These are phyloP conservation scores for Muricea muricata DNA, from an alignment of 92 coral and sea anemone species.

Conservation along the genomic window DNA sequence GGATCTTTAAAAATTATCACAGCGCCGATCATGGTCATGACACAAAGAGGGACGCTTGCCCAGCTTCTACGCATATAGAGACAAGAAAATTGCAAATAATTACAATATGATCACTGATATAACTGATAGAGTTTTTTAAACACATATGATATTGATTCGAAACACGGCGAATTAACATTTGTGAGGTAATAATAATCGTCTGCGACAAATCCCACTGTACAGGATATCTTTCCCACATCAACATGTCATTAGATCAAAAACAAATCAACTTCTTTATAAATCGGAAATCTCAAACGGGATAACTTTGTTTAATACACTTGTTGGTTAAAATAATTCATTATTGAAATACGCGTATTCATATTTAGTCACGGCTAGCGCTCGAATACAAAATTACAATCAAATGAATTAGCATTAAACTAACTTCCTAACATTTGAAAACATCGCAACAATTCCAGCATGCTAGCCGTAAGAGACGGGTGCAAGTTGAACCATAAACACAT, in stretches of 20 bases:
- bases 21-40: slow-evolving; percentile 88
- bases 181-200: background rate
- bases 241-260: background rate
- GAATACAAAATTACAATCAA: slow-evolving; percentile 12
- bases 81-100: slow-evolving; percentile 34
- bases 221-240: background rate
- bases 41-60: slow-evolving; percentile 9
- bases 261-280: slow-evolving; percentile 1
- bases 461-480: background rate
- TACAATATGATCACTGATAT: slow-evolving; percentile 5
- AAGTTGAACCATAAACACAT: background rate
- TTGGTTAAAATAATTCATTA: slow-evolving; percentile 37
- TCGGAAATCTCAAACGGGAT: slow-evolving; percentile 15
- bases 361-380: background rate
- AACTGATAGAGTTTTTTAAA: slow-evolving; percentile 27
- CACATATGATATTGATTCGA: background rate
- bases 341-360: slow-evolving; percentile 22
- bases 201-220: background rate
- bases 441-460: slow-evolving; percentile 13
- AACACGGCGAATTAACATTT: background rate
- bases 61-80: background rate
- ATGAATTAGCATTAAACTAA: slow-evolving; percentile 8
- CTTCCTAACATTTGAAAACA: background rate
- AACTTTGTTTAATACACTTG: slow-evolving; percentile 30
- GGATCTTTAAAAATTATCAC: slow-evolving; percentile 68